Evolutionary conservation across 2,888 invertebrate species (phyloP).

Genomic region (Acanthosepion esculentum): DNA sequence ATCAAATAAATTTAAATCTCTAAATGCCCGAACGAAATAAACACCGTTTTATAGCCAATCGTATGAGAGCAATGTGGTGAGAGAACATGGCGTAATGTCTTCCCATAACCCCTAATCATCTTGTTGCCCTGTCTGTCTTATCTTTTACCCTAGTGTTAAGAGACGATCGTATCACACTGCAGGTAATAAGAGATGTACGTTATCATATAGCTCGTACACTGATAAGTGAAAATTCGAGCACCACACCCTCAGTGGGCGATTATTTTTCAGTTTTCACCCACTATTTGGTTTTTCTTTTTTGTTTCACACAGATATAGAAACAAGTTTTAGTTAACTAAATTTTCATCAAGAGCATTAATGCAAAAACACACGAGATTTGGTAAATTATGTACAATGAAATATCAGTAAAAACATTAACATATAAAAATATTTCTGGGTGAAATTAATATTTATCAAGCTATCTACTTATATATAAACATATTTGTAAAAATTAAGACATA

Average conservation of each 20-base stretch:
- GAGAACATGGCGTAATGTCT: not conserved
- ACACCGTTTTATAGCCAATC: not conserved
- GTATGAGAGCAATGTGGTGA: not conserved
- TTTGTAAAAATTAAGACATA: too few species aligned
- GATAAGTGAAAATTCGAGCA: not conserved
- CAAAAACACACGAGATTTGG: not conserved
- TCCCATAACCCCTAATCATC: not conserved
- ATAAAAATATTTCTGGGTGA: not conserved
- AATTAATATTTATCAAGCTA: not conserved
- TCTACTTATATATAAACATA: not conserved
- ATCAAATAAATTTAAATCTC: too few species aligned
- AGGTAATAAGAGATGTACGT: not conserved
- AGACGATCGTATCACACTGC: not conserved
- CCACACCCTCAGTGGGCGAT: not conserved
- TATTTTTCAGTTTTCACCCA: too few species aligned
- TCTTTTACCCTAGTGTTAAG: not conserved
- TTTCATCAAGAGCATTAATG: not conserved
- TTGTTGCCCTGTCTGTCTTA: not conserved
- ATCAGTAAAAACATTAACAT: not conserved
- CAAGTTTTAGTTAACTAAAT: not conserved
- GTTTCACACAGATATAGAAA: not conserved
- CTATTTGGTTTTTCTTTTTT: not conserved
- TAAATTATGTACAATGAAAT: not conserved
- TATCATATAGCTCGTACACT: not conserved
- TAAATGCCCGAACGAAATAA: not conserved